Conservation (phyloP, 2,888 invertebrate species). For the Cetonia aurata region DNA sequence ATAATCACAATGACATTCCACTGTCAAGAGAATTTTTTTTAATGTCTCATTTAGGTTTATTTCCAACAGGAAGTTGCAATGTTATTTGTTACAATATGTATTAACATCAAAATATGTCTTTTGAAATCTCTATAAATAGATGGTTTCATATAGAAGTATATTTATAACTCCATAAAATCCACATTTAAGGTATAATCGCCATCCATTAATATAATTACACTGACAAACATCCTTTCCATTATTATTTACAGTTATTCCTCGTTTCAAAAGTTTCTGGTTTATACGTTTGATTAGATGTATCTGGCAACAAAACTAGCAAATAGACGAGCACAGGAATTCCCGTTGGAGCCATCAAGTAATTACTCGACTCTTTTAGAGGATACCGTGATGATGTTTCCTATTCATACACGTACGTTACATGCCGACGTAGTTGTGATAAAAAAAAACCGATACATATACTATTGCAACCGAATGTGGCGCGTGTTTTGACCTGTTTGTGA, state of each 20-base stretch:
- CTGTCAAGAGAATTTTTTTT: too few relatives aligned
- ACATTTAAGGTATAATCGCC: neutral
- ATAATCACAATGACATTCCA: too few relatives aligned
- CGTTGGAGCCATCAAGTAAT: conserved; percentile 58
- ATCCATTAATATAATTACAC: conserved; percentile 18
- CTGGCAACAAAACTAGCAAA: conserved; percentile 21
- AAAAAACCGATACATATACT: too few relatives aligned
- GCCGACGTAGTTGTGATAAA: too few relatives aligned
- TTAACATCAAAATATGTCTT: too few relatives aligned
- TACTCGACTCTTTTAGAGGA: conserved; percentile 50
- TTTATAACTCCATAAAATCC: too few relatives aligned
- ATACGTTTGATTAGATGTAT: conserved; percentile 51
- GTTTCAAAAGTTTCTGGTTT: conserved; percentile 39
- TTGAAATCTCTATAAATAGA: too few relatives aligned
- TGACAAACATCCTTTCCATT: neutral
- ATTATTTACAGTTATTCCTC: neutral
- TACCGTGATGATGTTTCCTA: conserved; percentile 26
- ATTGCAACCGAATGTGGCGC: too few relatives aligned
- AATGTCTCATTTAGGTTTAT: too few relatives aligned
- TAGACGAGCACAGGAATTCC: conserved; percentile 46
- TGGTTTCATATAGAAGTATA: too few relatives aligned
- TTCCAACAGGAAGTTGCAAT: too few relatives aligned
- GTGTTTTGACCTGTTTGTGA: neutral
- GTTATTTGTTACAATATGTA: too few relatives aligned
- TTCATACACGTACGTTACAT: neutral